A percentile compares a stretch with the other conserved stretches of the same genome.
phyloP scores from a whole-genome alignment of 2,888 invertebrate species.

The Torymus tubicola region DNA sequence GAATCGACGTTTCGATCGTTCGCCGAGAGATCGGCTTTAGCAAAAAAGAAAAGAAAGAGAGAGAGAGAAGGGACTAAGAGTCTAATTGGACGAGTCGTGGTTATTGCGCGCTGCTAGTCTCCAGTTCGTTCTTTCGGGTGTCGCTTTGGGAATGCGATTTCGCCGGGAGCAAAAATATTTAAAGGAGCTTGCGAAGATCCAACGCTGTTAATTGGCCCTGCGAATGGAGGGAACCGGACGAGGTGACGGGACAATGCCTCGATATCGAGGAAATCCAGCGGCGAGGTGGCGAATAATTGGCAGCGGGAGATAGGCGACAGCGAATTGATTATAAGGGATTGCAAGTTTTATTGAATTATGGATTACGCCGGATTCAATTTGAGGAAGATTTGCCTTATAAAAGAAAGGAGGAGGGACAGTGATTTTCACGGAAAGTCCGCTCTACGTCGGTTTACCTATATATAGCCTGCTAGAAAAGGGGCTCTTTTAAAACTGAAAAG shows the following conservation, averaged over 20 bases:
- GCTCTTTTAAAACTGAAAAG: too few relatives aligned
- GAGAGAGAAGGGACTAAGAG: not conserved
- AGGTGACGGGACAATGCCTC: not conserved
- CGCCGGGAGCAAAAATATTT: constrained; percentile 13
- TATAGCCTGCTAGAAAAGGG: too few relatives aligned
- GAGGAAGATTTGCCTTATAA: too few relatives aligned
- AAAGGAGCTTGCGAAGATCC: not conserved
- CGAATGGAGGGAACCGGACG: not conserved
- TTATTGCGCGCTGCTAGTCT: not conserved
- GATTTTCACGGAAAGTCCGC: too few relatives aligned
- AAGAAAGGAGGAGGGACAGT: too few relatives aligned
- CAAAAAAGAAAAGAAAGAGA: not conserved
- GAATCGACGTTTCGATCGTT: not conserved
- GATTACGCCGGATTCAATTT: constrained; percentile 18
- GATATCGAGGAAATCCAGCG: constrained; percentile 19
- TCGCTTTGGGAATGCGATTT: not conserved
- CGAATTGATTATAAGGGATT: constrained; percentile 15
- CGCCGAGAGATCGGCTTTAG: not conserved
- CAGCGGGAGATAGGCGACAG: not conserved
- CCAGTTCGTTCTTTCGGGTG: not conserved
- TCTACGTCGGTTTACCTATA: too few relatives aligned
- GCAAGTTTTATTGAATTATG: constrained; percentile 32
- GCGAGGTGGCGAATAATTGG: constrained; percentile 10
- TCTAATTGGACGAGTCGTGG: constrained; percentile 35
- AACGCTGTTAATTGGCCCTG: not conserved